Base-by-base conservation (phyloP, 1,140 invertebrate species). In the Saccostrea glomerata region DNA sequence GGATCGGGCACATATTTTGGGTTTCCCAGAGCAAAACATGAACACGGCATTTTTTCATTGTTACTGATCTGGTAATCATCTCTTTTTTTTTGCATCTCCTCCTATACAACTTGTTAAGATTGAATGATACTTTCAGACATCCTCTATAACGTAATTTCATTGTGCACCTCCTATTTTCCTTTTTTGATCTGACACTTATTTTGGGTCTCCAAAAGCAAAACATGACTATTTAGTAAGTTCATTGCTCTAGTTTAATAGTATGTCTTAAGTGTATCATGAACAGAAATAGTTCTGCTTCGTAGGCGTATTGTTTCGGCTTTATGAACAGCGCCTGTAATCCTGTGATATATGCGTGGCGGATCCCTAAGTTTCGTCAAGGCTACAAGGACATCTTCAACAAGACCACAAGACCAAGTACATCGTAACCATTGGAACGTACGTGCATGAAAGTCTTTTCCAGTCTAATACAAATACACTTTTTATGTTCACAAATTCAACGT, bases 321-420 rank as follows among this genome's bases (percentile, higher is more conserved):
- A 73, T 95, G 83, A 95, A 95, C 91, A 95, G 94, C 55, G 95
- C 94, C 9, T 95, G 94, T 85, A 95, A 95, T 73, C 95, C 95
- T 1, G 93, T 95, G 30, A 95, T 95, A 88, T 95, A 95, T 87
- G 95, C 94, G 0, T 93, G 95, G 60, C 88, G 95, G 25, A 95
- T 94, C 87, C 94, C 93, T 2, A 94, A 95, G 0, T 95, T 95
- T 89, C 87, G 95, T n/a, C 90, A 95, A 85, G 95, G 95, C 20
- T 95, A 95, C 90, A 93, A 92, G 55, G 94, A 95, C 83, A 95
- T 95, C 3, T 89, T 95, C 17, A 63, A 25, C 20, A 85, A 25
- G 30, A 13, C n/a, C n/a, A 13, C 55, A 13, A 7, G 13, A 60
- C 84, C 1, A 60, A 20, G 11, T 85, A 60, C 25, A 17, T 58